Percentiles rank a stretch among this genome's conserved stretches.
These are phyloP conservation scores for Ctena decussata DNA, from an alignment of 2,888 invertebrate species.

Conservation along the genomic window DNA sequence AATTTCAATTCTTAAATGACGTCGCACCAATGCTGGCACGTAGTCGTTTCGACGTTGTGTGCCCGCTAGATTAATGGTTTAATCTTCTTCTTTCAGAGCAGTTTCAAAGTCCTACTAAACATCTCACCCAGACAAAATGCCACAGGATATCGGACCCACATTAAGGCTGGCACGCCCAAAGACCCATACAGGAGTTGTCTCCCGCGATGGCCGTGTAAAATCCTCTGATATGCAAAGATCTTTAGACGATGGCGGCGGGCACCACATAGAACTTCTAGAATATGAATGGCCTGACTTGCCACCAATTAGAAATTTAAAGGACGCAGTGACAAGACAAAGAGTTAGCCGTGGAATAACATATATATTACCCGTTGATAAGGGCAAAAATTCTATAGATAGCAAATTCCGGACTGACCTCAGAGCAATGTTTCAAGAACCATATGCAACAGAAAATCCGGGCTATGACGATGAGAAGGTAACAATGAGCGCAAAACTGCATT, in stretches of 20 bases:
- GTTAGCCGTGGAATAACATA: conserved; percentile 82
- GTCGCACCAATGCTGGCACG: too few relatives aligned
- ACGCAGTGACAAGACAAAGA: conserved; percentile 77
- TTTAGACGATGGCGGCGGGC: conserved; percentile 35
- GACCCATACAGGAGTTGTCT: conserved; percentile 51
- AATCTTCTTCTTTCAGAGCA: too few relatives aligned
- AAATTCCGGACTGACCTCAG: conserved; percentile 81
- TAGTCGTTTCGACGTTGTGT: too few relatives aligned
- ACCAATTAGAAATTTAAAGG: conserved; percentile 80
- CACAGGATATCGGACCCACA: conserved; percentile 68
- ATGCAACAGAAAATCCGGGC: conserved; percentile 69
- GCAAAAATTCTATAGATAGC: conserved; percentile 80
- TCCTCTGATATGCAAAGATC: neutral
- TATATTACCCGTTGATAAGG: conserved; percentile 82
- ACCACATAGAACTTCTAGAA: conserved; percentile 77
- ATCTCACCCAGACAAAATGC: conserved; percentile 61
- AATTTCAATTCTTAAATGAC: too few relatives aligned
- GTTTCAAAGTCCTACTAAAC: too few relatives aligned
- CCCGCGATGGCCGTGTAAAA: neutral
- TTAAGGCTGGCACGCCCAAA: conserved; percentile 61
- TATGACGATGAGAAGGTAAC: conserved; percentile 76
- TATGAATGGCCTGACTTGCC: conserved; percentile 85
- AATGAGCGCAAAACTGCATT: conserved; percentile 77
- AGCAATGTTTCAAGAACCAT: conserved; percentile 83
- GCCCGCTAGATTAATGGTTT: too few relatives aligned